A percentile compares a stretch with the other conserved stretches of the same genome.
phyloP scores from a whole-genome alignment of 2,113 vertebrate genomes.

The Lontra canadensis region DNA sequence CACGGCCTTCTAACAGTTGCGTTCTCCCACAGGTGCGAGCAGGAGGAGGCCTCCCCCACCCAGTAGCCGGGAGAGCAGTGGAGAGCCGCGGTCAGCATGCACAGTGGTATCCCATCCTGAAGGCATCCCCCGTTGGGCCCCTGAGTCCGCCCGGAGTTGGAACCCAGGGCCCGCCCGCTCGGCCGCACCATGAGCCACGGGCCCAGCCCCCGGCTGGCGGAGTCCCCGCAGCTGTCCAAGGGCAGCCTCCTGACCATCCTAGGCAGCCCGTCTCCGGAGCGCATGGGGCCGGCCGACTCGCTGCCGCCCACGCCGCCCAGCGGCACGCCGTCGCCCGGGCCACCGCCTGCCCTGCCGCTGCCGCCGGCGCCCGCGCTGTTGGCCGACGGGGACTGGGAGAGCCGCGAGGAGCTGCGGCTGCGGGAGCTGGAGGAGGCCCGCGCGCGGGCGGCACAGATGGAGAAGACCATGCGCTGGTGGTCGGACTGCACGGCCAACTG shows the following conservation, averaged over 20 bases:
- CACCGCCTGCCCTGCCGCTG: slow-evolving; percentile 86
- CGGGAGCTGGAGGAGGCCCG: slow-evolving; percentile 96
- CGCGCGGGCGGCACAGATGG: slow-evolving; percentile 96
- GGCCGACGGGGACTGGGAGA: slow-evolving; percentile 95
- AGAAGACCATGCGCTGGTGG: slow-evolving; percentile 99
- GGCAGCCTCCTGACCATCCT: slow-evolving; percentile 89
- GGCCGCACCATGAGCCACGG: slow-evolving; percentile 83
- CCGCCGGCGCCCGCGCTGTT: slow-evolving; percentile 57
- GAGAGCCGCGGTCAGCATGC: neutral
- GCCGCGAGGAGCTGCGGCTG: slow-evolving; percentile 94
- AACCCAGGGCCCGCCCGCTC: neutral
- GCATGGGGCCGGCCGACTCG: slow-evolving; percentile 88
- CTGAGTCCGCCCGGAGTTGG: neutral
- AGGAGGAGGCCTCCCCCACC: neutral
- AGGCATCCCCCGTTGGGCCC: accelerated
- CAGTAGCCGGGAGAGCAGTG: neutral
- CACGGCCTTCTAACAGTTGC: neutral
- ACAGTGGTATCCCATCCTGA: neutral
- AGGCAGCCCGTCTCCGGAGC: slow-evolving; percentile 87
- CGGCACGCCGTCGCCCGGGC: slow-evolving; percentile 91
- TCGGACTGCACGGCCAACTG: slow-evolving; percentile 98
- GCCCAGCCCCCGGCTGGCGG: slow-evolving; percentile 76
- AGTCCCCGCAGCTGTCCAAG: slow-evolving; percentile 83
- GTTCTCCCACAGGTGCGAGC: neutral
- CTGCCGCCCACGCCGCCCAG: slow-evolving; percentile 91